These are phyloP conservation scores for Serripes groenlandicus DNA, from an alignment of 2,888 invertebrate species.

Conservation along the genomic window DNA sequence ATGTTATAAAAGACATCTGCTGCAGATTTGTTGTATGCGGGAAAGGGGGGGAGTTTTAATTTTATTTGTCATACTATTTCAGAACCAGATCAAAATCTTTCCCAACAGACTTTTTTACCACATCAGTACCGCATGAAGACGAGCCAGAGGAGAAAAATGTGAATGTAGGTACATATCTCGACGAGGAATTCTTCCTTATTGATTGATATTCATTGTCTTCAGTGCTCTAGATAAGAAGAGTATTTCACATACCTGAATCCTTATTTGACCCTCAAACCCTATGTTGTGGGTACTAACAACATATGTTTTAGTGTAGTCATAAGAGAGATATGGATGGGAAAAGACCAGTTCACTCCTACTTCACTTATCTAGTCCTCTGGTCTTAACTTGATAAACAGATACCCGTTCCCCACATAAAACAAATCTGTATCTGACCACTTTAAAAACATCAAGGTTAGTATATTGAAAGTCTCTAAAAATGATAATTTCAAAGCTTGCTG, in stretches of 20 bases:
- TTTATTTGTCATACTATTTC: too few relatives aligned
- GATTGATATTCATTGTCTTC: too few relatives aligned
- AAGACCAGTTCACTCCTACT: not conserved
- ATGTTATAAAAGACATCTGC: too few relatives aligned
- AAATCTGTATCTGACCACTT: not conserved
- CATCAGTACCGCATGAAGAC: constrained; percentile 41
- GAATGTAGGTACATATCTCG: constrained; percentile 74
- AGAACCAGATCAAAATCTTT: constrained; percentile 82
- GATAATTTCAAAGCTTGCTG: not conserved
- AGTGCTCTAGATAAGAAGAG: not conserved
- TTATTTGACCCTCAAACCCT: not conserved
- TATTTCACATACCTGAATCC: not conserved
- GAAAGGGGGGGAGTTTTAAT: too few relatives aligned
- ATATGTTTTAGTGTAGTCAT: not conserved
- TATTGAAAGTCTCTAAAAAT: not conserved
- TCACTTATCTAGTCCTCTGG: not conserved
- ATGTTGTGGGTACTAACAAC: not conserved
- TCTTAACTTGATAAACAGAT: not conserved
- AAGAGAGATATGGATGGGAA: not conserved
- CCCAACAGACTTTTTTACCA: constrained; percentile 77
- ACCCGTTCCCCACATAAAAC: too few relatives aligned
- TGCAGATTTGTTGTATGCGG: too few relatives aligned
- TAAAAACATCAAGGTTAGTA: not conserved
- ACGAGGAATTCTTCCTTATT: constrained; percentile 83
- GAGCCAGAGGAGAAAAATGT: constrained; percentile 68